Percentiles rank a stretch among this genome's conserved stretches.
Conservation (phyloP, 1,140 invertebrate genomes). For the Thaumatotibia leucotreta region DNA sequence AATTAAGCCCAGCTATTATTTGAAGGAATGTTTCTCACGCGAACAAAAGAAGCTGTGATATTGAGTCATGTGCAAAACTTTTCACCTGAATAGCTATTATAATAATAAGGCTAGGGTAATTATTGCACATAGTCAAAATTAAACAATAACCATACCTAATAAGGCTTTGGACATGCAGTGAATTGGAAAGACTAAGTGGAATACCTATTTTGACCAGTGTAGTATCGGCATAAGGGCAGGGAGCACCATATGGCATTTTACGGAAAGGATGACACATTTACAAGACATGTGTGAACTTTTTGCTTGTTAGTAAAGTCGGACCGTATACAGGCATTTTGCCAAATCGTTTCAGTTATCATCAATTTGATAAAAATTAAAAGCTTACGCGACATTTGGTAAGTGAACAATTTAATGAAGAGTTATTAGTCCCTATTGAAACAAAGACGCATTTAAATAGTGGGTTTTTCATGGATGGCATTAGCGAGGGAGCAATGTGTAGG, state of each 20-base stretch:
- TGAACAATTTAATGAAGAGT: conserved; percentile 12
- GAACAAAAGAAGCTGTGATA: not conserved
- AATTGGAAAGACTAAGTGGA: too few species aligned
- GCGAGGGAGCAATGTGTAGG: not conserved
- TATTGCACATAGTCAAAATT: not conserved
- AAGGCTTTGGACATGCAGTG: too few species aligned
- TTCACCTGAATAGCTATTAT: not conserved
- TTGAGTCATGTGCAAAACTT: conserved; percentile 6
- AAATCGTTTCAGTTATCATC: conserved; percentile 23
- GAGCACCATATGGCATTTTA: conserved; percentile 38
- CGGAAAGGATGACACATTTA: conserved; percentile 44
- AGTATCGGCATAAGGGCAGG: too few species aligned
- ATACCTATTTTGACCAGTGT: too few species aligned
- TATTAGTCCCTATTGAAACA: conserved; percentile 4
- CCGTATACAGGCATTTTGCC: conserved; percentile 15
- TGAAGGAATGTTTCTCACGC: not conserved
- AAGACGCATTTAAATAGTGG: not conserved
- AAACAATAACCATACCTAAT: too few species aligned
- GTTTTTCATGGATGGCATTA: conserved; percentile 7
- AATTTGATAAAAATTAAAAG: conserved; percentile 23
- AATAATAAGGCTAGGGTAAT: not conserved
- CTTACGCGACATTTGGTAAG: conserved; percentile 3
- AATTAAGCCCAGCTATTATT: not conserved
- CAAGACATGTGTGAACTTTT: conserved; percentile 44
- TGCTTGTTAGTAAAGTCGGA: conserved; percentile 23